Percentiles rank a stretch among this genome's conserved stretches.
Conservation (phyloP, 2,888 invertebrate species). For the Ectemnius cavifrons region DNA sequence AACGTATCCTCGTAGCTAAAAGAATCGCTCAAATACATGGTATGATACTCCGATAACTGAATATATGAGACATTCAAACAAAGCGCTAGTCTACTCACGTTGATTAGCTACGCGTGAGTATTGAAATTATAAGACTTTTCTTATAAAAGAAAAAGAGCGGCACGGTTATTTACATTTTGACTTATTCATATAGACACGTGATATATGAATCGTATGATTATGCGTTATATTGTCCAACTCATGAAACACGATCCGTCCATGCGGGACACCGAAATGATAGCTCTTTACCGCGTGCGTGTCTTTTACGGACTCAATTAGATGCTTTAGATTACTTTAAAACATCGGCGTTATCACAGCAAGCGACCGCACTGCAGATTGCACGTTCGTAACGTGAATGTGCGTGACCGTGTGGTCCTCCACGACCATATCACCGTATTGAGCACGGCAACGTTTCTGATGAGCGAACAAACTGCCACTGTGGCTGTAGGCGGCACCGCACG, state of each 20-base stretch:
- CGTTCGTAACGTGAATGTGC: slow-evolving; percentile 74
- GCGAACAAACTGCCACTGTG: slow-evolving; percentile 76
- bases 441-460: slow-evolving; percentile 75
- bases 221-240: background rate
- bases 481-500: slow-evolving; percentile 76
- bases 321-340: slow-evolving; percentile 59
- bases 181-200: background rate
- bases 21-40: too few relatives aligned
- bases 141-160: slow-evolving; percentile 41
- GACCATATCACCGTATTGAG: slow-evolving; percentile 73
- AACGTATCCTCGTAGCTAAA: too few relatives aligned
- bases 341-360: slow-evolving; percentile 75
- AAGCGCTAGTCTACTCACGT: slow-evolving; percentile 37
- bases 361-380: slow-evolving; percentile 73
- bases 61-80: slow-evolving; percentile 24
- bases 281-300: too few relatives aligned
- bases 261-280: too few relatives aligned
- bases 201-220: slow-evolving; percentile 3
- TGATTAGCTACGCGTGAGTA: slow-evolving; percentile 33
- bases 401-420: slow-evolving; percentile 71
- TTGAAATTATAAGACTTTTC: slow-evolving; percentile 30
- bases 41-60: too few relatives aligned
- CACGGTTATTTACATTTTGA: slow-evolving; percentile 48
- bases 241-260: background rate
- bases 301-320: too few relatives aligned